Evolutionary conservation across 2,888 invertebrate genomes (phyloP).

Genomic region (Tipula helvola): DNA sequence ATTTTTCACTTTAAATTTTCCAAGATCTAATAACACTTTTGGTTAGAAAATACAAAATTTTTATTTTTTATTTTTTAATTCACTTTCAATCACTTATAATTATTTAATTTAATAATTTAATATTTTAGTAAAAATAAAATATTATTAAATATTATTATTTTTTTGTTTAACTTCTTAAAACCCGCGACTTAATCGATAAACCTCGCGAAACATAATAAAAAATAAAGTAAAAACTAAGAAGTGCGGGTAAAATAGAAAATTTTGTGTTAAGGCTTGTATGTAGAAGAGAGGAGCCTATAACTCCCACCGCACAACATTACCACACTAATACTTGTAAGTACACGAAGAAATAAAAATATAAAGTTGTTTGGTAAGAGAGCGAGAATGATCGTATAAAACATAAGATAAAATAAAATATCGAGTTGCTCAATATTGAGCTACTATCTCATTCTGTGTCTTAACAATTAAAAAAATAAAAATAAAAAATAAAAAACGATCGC

Average conservation of each 20-base stretch:
- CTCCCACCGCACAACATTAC: slow-evolving; percentile 6
- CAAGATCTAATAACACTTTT: not conserved
- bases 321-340: not conserved
- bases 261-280: not conserved
- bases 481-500: not conserved
- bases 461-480: not conserved
- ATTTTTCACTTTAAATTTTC: not conserved
- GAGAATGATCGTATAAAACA: not conserved
- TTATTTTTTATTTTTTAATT: not conserved
- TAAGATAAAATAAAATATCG: not conserved
- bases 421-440: not conserved
- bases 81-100: not conserved
- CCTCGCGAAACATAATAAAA: slow-evolving; percentile 13
- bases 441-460: not conserved
- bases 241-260: slow-evolving; percentile 7
- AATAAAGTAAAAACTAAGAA: slow-evolving; percentile 10
- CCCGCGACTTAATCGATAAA: slow-evolving; percentile 12
- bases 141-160: not conserved
- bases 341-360: not conserved
- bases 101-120: not conserved
- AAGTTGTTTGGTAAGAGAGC: not conserved
- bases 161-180: not conserved
- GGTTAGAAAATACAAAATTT: not conserved
- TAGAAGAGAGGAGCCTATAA: slow-evolving; percentile 9
- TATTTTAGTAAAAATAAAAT: not conserved